phyloP scores from a whole-genome alignment of 2,797 vertebrate genomes.

The Chloroceryle amazona region DNA sequence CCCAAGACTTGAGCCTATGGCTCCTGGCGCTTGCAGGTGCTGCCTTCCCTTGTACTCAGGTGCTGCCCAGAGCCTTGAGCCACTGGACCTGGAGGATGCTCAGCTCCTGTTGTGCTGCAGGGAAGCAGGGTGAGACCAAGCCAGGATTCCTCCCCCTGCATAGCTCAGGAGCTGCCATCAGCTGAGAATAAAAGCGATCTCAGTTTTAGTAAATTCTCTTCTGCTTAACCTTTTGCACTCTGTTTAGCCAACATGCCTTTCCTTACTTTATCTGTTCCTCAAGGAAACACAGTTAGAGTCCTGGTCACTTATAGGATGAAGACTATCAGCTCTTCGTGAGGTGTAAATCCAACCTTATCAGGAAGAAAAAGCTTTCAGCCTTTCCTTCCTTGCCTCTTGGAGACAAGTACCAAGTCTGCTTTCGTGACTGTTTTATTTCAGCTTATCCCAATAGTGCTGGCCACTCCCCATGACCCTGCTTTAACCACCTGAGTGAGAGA shows the following conservation, averaged over 20 bases:
- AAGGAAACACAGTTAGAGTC: neutral
- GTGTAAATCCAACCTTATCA: constrained; percentile 75
- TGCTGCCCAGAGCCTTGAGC: neutral
- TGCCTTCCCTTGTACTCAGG: neutral
- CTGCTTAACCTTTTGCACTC: constrained; percentile 50
- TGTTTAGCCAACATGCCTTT: neutral
- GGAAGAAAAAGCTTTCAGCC: constrained; percentile 55
- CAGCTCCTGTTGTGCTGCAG: neutral
- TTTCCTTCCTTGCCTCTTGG: neutral
- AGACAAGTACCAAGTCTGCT: constrained; percentile 12
- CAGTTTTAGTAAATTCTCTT: neutral
- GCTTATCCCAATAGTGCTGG: neutral
- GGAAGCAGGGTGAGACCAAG: neutral
- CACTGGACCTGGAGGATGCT: neutral
- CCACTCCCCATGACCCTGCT: neutral
- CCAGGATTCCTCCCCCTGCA: neutral
- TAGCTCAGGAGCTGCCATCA: neutral
- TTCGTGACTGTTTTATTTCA: constrained; percentile 31
- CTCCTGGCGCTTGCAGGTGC: neutral
- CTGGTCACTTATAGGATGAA: neutral
- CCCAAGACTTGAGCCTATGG: neutral
- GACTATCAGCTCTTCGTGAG: constrained; percentile 49
- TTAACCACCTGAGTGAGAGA: neutral
- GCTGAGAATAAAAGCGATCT: constrained; percentile 17
- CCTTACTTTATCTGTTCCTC: constrained; percentile 49